These are phyloP conservation scores for Amia ocellicauda DNA, from an alignment of 2,113 vertebrate species.

Conservation along the genomic window DNA sequence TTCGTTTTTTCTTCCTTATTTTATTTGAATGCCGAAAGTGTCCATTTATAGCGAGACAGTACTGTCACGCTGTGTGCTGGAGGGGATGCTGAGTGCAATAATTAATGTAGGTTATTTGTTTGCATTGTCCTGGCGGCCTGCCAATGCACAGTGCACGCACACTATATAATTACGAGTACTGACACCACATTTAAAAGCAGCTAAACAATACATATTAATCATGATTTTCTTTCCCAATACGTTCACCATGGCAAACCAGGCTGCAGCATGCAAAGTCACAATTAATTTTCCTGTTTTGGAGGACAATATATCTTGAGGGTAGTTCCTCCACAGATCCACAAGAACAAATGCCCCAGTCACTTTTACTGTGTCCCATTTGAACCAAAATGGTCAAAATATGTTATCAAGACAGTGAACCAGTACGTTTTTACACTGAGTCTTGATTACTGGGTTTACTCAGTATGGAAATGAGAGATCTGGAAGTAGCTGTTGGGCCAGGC, in stretches of 20 bases:
- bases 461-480: too few relatives aligned
- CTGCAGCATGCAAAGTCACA: background rate
- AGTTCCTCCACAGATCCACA: too few relatives aligned
- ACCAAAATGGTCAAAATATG: too few relatives aligned
- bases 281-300: background rate
- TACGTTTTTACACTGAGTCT: too few relatives aligned
- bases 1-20: too few relatives aligned
- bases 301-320: too few relatives aligned
- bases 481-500: too few relatives aligned
- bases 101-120: background rate
- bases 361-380: too few relatives aligned
- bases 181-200: constrained; percentile 1
- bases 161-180: background rate
- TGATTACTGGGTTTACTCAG: too few relatives aligned
- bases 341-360: too few relatives aligned
- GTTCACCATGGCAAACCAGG: background rate
- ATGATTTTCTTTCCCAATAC: background rate
- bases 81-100: background rate
- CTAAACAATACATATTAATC: background rate
- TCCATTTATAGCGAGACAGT: background rate
- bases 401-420: too few relatives aligned
- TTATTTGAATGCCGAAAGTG: background rate
- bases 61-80: background rate
- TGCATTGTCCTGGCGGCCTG: background rate
- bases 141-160: background rate